Conservation (phyloP, 2,888 invertebrate species). For the Parthenolecanium corni region DNA sequence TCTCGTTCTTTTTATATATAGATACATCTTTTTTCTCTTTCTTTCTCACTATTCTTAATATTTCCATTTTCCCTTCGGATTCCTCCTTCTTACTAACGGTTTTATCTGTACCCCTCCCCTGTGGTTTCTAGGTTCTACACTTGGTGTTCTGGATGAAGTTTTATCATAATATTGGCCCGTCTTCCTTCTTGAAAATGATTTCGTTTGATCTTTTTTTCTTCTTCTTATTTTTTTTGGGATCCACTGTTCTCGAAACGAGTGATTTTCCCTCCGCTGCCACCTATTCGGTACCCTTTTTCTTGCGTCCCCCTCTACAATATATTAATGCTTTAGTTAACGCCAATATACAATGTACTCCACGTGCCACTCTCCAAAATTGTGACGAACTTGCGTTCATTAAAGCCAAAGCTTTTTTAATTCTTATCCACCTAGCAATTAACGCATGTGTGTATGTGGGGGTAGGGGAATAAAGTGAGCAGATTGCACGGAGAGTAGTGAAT, state of each 20-base stretch:
- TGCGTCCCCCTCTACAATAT: background rate
- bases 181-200: constrained; percentile 15
- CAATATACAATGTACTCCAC: too few relatives aligned
- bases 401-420: too few relatives aligned
- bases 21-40: background rate
- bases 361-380: too few relatives aligned
- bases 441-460: too few relatives aligned
- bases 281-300: background rate
- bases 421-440: too few relatives aligned
- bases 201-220: constrained; percentile 8
- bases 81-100: constrained; percentile 4
- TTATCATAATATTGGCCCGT: too few relatives aligned
- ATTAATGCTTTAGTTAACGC: too few relatives aligned
- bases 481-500: too few relatives aligned
- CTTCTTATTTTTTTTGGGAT: too few relatives aligned
- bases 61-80: background rate
- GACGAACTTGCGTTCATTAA: too few relatives aligned
- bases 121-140: background rate
- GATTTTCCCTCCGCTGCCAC: constrained; percentile 2
- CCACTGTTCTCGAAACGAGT: constrained; percentile 3
- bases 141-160: background rate
- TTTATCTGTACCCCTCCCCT: background rate
- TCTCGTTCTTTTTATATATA: background rate
- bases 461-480: too few relatives aligned
- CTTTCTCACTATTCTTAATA: background rate